These are phyloP conservation scores for Eupithecia abbreviata DNA, from an alignment of 2,888 invertebrate genomes.

Conservation along the genomic window DNA sequence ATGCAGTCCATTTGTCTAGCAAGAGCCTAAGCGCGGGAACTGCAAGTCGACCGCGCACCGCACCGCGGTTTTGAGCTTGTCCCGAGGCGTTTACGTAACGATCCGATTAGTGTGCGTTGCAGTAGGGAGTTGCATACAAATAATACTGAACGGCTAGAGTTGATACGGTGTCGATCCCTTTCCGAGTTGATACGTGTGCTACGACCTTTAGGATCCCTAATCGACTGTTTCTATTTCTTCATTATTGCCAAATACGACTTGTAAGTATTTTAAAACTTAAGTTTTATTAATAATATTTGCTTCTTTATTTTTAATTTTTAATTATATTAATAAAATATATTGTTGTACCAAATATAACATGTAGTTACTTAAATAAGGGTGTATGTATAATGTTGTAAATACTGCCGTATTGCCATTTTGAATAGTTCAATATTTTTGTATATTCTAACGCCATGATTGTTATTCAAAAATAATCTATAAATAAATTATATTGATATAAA, in stretches of 20 bases:
- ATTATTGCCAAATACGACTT: background rate
- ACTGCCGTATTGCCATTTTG: conserved; percentile 26
- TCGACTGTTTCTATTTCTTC: background rate
- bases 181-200: no score
- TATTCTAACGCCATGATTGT: background rate
- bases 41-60: no score
- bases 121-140: no score
- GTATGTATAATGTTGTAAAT: conserved; percentile 33
- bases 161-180: no score
- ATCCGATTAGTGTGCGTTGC: no score
- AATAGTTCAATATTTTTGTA: conserved; percentile 18
- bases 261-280: background rate
- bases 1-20: no score
- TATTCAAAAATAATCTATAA: background rate
- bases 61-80: no score
- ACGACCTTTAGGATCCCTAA: background rate
- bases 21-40: no score
- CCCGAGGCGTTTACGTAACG: no score
- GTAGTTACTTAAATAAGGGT: conserved; percentile 30
- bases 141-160: no score
- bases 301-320: background rate
- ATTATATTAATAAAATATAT: background rate
- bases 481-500: background rate
- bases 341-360: conserved; percentile 38
- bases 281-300: background rate